Evolutionary conservation across 2,888 invertebrate species (phyloP), one percentile per base, ranked within the genome.

Genomic region (Luperina testacea): DNA sequence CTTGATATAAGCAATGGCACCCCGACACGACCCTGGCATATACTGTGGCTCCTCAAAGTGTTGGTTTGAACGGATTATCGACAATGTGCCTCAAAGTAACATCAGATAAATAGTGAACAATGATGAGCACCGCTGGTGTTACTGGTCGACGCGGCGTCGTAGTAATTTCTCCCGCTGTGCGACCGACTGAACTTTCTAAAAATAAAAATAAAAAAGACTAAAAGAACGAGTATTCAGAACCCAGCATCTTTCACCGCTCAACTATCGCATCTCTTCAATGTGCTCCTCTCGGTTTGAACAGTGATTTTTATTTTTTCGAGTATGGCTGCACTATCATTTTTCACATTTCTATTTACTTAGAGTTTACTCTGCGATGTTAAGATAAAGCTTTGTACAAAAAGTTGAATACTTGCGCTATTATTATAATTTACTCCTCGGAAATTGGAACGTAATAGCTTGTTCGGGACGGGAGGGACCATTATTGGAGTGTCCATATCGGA

Each of bases 151-250:
- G 81, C 84, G 74, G 74, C 85, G 83, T 76, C 92, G 92, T 91
- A 90, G 93, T 95, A 96, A 96, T 97, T 96, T 97, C 96, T 94
- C 96, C 94, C 92, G 95, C 94, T 87, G 94, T 92, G 95, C 95
- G 94, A 93, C 94, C 94, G 94, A 94, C 95, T 94, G 93, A 94
- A 96, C 97, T 97, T 97, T 97, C 97, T 97, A 97, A 97, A 96
- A 96, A 95, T 95, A 93, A 94, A 93, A 94, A 94, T 94, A 94
- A 95, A 94, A 90, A 93, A 94, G 93, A 95, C 94, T 94, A 95
- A 96, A 96, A 96, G 95, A 96, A 94, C 94, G 91, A 94, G 91
- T 94, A 94, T 94, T 95, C 94, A 93, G 95, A 94, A 93, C 94
- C 92, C 93, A 94, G 93, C 94, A 94, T 96, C 96, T 96, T 96